These are phyloP conservation scores for Antechinus flavipes DNA, from an alignment of 2,113 vertebrate genomes.

Conservation along the genomic window DNA sequence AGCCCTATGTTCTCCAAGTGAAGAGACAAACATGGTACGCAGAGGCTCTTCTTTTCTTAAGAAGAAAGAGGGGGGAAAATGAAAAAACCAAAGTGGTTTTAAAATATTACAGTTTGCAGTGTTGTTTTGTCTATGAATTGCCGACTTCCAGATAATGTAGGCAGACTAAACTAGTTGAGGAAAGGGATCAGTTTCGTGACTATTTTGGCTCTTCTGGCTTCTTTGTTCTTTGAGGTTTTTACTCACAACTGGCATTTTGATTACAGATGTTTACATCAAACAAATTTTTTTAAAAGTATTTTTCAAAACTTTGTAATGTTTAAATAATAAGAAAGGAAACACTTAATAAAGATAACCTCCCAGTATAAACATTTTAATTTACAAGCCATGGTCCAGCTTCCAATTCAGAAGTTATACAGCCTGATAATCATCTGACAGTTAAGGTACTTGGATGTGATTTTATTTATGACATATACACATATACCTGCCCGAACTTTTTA, in stretches of 20 bases:
- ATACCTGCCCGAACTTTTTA: not conserved
- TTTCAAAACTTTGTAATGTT: slow-evolving; percentile 3
- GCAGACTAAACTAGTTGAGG: slow-evolving; percentile 60
- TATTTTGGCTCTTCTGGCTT: slow-evolving; percentile 60
- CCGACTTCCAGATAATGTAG: slow-evolving; percentile 6
- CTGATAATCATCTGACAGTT: not conserved
- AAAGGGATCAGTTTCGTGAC: slow-evolving; percentile 64
- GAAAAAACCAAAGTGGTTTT: slow-evolving; percentile 54
- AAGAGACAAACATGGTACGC: slow-evolving; percentile 80
- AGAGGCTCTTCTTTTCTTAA: slow-evolving; percentile 65
- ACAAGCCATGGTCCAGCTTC: not conserved
- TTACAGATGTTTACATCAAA: not conserved
- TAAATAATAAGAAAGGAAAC: not conserved
- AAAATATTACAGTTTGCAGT: slow-evolving; percentile 59
- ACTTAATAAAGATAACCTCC: slow-evolving; percentile 15
- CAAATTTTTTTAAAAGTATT: not conserved
- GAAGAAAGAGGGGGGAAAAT: slow-evolving; percentile 59
- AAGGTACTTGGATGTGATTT: slow-evolving; percentile 8
- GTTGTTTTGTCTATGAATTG: slow-evolving; percentile 72
- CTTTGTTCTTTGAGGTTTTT: slow-evolving; percentile 69
- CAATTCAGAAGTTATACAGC: not conserved
- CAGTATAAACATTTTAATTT: slow-evolving; percentile 27
- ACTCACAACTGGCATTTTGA: slow-evolving; percentile 48
- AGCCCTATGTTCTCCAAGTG: slow-evolving; percentile 78
- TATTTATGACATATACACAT: not conserved